Base-by-base conservation (phyloP, 2,113 vertebrate genomes). In the Dunckerocampus dactyliophorus region DNA sequence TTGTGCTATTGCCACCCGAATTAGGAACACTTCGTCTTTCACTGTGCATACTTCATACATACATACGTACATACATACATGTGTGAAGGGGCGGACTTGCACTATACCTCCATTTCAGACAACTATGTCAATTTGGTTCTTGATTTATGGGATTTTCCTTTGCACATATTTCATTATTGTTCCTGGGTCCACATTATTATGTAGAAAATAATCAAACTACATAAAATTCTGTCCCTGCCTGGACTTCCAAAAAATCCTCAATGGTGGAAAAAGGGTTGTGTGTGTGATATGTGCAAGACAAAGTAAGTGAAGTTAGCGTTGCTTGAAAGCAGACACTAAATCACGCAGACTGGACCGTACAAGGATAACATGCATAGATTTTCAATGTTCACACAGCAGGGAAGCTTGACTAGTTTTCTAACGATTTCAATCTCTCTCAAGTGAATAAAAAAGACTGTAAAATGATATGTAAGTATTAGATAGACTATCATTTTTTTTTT, bases 311-410 rank as follows among this genome's bases (percentile, higher is more conserved):
- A 50, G 66, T 72, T 71, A 73, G 74, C 67, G 74, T 67, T 76
- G 77, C 77, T 59, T 58, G 13, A 62, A 69, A 79, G 69, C 72
- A 81, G 80, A 37, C 19, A 71, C 63, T 66, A 68, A 68, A 19
- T 77, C 86, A 86, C 87, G 87, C 85, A 89, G 74, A 85, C 62
- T 80, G 75, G 72, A 85, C 74, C 72, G 78, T 77, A 84, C 85
- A 50, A 79, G 68, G 77, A 77, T 72, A 75, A 84, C 90, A 91
- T 91, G 90, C 89, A 90, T 90, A 90, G 88, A 85, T 90, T 85
- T 74, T 76, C 56, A 62, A 63, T 74, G 72, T 77, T 82, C 74
- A 87, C 81, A 85, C 80, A 79, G 68, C 79, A 82, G 52, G 79
- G 75, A 83, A 77, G 56, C 68, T 72, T 71, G 49, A 73, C 43